Evolutionary conservation across 2,888 invertebrate species (phyloP).

Genomic region (Ornithoptera priamus): DNA sequence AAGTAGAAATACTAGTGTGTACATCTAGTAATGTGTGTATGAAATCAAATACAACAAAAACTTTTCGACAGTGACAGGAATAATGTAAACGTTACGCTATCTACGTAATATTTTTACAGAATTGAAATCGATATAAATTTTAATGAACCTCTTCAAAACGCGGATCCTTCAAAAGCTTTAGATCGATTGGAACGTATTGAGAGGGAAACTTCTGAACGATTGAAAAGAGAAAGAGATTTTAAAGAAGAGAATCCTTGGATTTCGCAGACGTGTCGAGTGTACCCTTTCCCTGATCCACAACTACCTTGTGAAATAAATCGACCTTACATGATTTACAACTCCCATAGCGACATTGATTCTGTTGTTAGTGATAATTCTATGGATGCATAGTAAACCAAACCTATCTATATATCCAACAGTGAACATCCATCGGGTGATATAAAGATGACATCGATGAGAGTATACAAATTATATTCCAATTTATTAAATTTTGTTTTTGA

Average conservation of each 20-base stretch:
- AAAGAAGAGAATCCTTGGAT: constrained; percentile 20
- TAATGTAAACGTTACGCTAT: neutral
- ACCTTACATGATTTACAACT: constrained; percentile 1
- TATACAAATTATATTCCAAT: no score
- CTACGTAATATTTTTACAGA: constrained; percentile 40
- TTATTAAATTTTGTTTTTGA: no score
- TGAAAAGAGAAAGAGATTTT: constrained; percentile 39
- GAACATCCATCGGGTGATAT: no score
- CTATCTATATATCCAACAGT: no score
- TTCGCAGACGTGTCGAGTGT: constrained; percentile 1
- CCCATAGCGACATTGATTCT: constrained; percentile 23
- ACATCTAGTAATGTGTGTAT: neutral
- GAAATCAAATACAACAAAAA: neutral
- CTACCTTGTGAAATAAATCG: constrained; percentile 3
- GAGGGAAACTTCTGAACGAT: constrained; percentile 61
- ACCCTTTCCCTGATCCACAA: neutral
- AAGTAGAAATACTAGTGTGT: no score
- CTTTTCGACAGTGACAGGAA: neutral
- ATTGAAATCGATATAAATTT: constrained; percentile 69
- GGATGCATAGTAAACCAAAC: neutral
- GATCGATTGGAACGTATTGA: constrained; percentile 69
- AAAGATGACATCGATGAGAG: no score
- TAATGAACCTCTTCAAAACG: constrained; percentile 48
- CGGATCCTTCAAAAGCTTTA: constrained; percentile 58
- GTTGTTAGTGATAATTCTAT: constrained; percentile 11